These are phyloP conservation scores for Heptascelio sp. DNA, from an alignment of 2,888 invertebrate species.

Conservation along the genomic window DNA sequence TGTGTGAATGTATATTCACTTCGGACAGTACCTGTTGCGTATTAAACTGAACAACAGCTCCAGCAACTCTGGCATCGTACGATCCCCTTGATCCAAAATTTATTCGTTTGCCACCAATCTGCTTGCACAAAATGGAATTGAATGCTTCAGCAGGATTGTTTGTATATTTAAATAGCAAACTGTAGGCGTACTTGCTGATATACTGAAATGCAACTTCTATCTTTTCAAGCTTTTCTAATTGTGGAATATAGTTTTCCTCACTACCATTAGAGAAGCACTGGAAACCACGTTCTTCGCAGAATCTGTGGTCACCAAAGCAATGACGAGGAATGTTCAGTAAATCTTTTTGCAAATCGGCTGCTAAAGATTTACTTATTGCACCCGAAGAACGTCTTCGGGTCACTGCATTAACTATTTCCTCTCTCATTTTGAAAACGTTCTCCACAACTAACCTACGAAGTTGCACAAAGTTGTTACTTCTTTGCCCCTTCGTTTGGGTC, in stretches of 20 bases:
- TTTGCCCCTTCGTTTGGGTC: not conserved
- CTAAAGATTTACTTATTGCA: conserved; percentile 1
- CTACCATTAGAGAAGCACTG: not conserved
- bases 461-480: not conserved
- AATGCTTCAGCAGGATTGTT: conserved; percentile 51
- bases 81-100: conserved; percentile 35
- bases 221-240: conserved; percentile 9
- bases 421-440: not conserved
- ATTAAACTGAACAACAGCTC: conserved; percentile 54
- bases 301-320: conserved; percentile 34
- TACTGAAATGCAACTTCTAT: not conserved
- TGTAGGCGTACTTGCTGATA: conserved; percentile 16
- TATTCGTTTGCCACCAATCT: conserved; percentile 47
- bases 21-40: conserved; percentile 33
- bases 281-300: conserved; percentile 4
- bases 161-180: conserved; percentile 15
- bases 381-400: not conserved
- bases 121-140: conserved; percentile 47
- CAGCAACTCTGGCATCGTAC: conserved; percentile 32
- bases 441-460: not conserved
- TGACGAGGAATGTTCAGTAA: conserved; percentile 25
- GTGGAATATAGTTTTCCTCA: conserved; percentile 13
- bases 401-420: not conserved
- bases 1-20: conserved; percentile 13
- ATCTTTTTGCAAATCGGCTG: conserved; percentile 44